Evolutionary conservation across 1,140 invertebrate genomes (phyloP), one percentile per base, ranked within the genome.

Genomic region (Drosophila sucinea): DNA sequence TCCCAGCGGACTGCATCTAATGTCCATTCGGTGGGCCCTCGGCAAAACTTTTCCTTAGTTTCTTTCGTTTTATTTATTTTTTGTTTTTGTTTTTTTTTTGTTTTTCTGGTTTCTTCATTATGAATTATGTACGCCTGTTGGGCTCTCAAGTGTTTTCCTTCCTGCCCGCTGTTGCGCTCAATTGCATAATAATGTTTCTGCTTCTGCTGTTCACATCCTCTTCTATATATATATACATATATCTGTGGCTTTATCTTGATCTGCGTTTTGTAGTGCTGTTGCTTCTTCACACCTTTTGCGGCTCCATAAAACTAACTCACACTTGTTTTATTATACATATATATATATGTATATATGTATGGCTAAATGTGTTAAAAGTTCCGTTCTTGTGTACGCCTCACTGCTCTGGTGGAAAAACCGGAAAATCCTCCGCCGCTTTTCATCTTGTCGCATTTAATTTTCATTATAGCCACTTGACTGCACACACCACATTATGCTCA

Each of bases 401-500:
- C 29, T 86, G 76, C 51, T 58, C 79, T 67, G 30, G 74, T 69
- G 67, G 32, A 77, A 68, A 79, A 74, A 74, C 67, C 67, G 65
- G 67, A 27, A 63, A 67, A 60, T 66, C 63, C 72, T 60, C 11
- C 47, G 29, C 10, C 58, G 41, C 41, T 47, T 56, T 62, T 40
- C 29, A 30, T 73, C 71, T 70, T 77, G 64, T 17, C 71, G 70
- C 80, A 83, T 87, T 87, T 87, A 89, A 86, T 89, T 87, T 87
- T 89, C 84, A 87, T 87, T 87, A 89, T 77, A 77, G 67, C 17
- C 79, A 87, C 79, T 89, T 83, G 83, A 83, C 79, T 87, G 84
- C 81, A 66, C 83, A 74, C 64, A 23, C 30, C 30, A 44, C 62
- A 75, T 75, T 61, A 64, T 78, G 67, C 58, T 55, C 30, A 30